These are phyloP conservation scores for Pachyuromys duprasi DNA, from an alignment of 2,797 vertebrate genomes.

Conservation along the genomic window DNA sequence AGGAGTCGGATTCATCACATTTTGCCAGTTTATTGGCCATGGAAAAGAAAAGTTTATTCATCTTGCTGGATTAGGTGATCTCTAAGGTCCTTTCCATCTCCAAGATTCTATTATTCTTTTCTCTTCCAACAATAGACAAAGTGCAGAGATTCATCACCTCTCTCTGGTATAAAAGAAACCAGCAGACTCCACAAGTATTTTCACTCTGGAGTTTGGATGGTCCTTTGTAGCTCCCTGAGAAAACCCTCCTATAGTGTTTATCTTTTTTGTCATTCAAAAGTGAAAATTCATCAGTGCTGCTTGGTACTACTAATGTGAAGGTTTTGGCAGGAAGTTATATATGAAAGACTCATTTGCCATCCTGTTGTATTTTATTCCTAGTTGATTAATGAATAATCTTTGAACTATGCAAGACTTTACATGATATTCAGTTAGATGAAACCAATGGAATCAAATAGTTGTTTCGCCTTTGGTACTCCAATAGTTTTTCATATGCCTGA, in stretches of 20 bases:
- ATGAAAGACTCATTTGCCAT: neutral
- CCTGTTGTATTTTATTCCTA: constrained; percentile 13
- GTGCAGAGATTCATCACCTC: constrained; percentile 74
- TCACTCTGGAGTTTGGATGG: constrained; percentile 46
- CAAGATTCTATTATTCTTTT: constrained; percentile 79
- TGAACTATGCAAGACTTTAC: neutral
- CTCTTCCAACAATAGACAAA: constrained; percentile 64
- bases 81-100: constrained; percentile 80
- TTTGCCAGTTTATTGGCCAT: constrained; percentile 75
- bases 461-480: neutral
- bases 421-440: neutral
- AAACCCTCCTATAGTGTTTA: neutral
- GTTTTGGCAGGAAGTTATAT: neutral
- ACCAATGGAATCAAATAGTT: neutral
- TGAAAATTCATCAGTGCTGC: constrained; percentile 17
- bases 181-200: constrained; percentile 64
- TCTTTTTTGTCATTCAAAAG: constrained; percentile 49
- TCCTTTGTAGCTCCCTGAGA: constrained; percentile 46
- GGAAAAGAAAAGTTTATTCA: constrained; percentile 81
- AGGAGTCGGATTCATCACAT: constrained; percentile 69
- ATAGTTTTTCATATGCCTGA: neutral
- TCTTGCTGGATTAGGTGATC: constrained; percentile 82
- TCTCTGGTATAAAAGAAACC: constrained; percentile 49
- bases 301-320: neutral
- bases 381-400: constrained; percentile 18